phyloP scores from a whole-genome alignment of 2,797 vertebrate genomes.

The Thalassophryne amazonica region DNA sequence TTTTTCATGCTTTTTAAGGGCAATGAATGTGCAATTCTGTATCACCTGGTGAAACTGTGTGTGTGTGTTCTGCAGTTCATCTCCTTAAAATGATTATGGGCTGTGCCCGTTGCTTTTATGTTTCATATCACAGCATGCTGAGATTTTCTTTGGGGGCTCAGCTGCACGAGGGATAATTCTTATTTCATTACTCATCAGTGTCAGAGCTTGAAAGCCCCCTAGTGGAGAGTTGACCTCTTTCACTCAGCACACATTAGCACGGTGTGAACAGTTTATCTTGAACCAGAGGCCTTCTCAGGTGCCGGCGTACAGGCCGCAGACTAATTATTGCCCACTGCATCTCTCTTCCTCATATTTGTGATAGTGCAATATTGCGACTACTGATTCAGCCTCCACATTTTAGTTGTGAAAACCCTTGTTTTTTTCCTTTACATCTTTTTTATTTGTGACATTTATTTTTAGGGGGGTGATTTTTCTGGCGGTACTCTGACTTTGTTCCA shows the following conservation, averaged over 20 bases:
- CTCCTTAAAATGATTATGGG: constrained; percentile 39
- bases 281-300: constrained; percentile 64
- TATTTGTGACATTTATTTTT: too few species aligned
- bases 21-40: constrained; percentile 74
- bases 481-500: constrained; percentile 22
- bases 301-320: constrained; percentile 37
- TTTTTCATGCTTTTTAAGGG: constrained; percentile 60
- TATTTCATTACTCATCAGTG: constrained; percentile 28
- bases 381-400: constrained; percentile 31
- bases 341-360: constrained; percentile 30
- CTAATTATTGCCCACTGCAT: constrained; percentile 22
- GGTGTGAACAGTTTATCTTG: constrained; percentile 23
- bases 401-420: constrained; percentile 8
- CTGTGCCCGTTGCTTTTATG: constrained; percentile 45
- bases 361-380: constrained; percentile 60
- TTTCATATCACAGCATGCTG: constrained; percentile 31
- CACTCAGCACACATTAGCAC: constrained; percentile 11
- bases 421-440: too few species aligned
- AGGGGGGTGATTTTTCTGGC: too few species aligned
- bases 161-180: constrained; percentile 40
- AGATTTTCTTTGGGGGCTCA: constrained; percentile 20
- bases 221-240: constrained; percentile 53
- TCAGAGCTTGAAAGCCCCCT: constrained; percentile 46
- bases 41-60: constrained; percentile 43
- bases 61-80: constrained; percentile 32